Conservation (phyloP, 2,888 invertebrate species). For the Noctua fimbriata region DNA sequence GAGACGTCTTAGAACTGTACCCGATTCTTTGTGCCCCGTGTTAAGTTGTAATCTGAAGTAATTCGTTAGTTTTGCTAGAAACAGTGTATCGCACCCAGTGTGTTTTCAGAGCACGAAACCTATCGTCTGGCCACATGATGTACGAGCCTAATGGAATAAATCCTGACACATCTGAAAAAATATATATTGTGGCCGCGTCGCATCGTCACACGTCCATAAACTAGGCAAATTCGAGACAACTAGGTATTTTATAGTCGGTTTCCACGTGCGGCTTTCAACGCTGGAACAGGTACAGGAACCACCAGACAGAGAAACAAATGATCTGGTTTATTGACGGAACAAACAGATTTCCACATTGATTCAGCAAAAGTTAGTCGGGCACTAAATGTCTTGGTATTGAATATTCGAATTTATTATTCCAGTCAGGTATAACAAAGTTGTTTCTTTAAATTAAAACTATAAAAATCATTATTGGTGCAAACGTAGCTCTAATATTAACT, state of each 20-base stretch:
- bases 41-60: too few species aligned
- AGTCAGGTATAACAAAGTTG: constrained; percentile 9
- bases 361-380: constrained; percentile 36
- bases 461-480: neutral
- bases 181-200: too few species aligned
- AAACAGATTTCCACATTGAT: constrained; percentile 58
- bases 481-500: neutral
- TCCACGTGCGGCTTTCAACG: constrained; percentile 17
- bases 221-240: too few species aligned
- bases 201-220: too few species aligned
- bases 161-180: too few species aligned
- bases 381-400: constrained; percentile 34
- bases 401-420: constrained; percentile 46
- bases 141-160: too few species aligned
- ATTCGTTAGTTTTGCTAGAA: too few species aligned
- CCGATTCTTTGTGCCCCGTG: too few species aligned
- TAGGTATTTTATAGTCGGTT: neutral
- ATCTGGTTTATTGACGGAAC: constrained; percentile 53
- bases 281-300: constrained; percentile 31
- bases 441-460: neutral
- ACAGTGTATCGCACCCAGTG: too few species aligned
- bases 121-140: too few species aligned
- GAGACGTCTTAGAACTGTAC: too few species aligned
- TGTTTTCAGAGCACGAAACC: too few species aligned
- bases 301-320: constrained; percentile 39